A percentile compares a stretch with the other conserved stretches of the same genome.
Conservation (phyloP, 2,113 vertebrate species). For the Myrmecobius fasciatus region DNA sequence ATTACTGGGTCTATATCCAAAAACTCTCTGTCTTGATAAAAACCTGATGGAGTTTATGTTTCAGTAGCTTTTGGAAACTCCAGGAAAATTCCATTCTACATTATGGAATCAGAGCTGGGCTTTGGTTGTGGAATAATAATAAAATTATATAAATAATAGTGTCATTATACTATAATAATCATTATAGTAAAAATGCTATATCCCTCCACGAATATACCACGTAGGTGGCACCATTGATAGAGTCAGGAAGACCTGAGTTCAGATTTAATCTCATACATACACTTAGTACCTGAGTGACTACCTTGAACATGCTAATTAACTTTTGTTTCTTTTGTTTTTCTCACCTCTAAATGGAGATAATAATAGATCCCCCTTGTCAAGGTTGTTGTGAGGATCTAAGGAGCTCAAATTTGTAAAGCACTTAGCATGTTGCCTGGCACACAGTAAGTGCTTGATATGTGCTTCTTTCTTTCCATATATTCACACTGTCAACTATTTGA, state of each 20-base stretch:
- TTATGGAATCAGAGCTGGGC: neutral
- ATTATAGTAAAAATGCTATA: neutral
- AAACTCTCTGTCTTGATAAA: neutral
- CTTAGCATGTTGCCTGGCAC: neutral
- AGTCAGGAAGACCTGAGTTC: slow-evolving; percentile 20
- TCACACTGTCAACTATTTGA: neutral
- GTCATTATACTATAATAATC: neutral
- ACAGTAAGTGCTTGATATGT: neutral
- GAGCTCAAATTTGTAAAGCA: slow-evolving; percentile 29
- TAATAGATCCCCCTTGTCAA: slow-evolving; percentile 15
- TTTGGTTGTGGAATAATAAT: neutral
- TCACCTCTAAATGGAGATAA: neutral
- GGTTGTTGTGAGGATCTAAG: slow-evolving; percentile 34
- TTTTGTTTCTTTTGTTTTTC: slow-evolving; percentile 26
- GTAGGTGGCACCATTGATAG: neutral
- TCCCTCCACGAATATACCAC: neutral
- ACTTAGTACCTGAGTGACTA: neutral
- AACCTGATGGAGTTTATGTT: neutral
- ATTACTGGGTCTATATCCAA: neutral
- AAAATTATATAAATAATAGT: neutral
- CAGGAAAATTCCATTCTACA: neutral
- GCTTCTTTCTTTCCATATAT: neutral
- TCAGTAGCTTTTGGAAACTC: neutral
- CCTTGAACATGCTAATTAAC: neutral
- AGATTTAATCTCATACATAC: slow-evolving; percentile 6